Conservation (phyloP, 2,113 vertebrate species). For the Albula glossodonta region DNA sequence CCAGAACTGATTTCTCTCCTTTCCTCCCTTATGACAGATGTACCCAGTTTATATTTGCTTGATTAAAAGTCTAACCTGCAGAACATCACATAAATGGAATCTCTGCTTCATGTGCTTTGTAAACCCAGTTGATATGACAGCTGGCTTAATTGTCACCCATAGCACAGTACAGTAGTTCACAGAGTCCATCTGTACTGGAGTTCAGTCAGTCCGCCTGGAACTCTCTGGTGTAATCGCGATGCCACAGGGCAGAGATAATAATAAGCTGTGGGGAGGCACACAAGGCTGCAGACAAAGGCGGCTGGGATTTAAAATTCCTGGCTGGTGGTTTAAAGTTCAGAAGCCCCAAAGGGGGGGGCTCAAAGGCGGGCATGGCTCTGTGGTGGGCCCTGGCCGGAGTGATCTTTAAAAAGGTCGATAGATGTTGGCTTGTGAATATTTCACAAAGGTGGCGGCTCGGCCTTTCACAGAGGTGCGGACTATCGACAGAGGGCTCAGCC, state of each 20-base stretch:
- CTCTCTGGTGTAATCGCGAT: background rate
- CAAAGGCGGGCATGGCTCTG: background rate
- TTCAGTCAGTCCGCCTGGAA: background rate
- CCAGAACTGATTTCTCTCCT: background rate
- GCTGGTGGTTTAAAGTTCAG: background rate
- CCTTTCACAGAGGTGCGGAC: background rate
- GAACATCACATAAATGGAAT: background rate
- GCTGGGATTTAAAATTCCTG: background rate
- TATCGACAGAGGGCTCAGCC: conserved; percentile 6
- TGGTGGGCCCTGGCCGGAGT: background rate
- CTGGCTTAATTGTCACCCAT: background rate
- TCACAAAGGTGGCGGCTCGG: conserved; percentile 1
- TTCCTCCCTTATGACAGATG: background rate
- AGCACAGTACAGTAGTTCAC: background rate
- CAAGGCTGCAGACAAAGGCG: background rate
- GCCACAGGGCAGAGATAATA: background rate
- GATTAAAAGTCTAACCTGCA: background rate
- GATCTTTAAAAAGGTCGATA: conserved; percentile 12
- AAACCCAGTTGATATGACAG: background rate
- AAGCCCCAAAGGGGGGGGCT: background rate
- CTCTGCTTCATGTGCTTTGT: background rate
- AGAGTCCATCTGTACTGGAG: background rate
- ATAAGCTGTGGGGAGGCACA: background rate
- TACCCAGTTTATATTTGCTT: background rate
- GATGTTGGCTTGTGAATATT: conserved; percentile 21